A percentile compares a stretch with the other conserved stretches of the same genome.
Evolutionary conservation across 2,113 vertebrate genomes (phyloP).

Genomic region (Tachysurus fulvidraco): DNA sequence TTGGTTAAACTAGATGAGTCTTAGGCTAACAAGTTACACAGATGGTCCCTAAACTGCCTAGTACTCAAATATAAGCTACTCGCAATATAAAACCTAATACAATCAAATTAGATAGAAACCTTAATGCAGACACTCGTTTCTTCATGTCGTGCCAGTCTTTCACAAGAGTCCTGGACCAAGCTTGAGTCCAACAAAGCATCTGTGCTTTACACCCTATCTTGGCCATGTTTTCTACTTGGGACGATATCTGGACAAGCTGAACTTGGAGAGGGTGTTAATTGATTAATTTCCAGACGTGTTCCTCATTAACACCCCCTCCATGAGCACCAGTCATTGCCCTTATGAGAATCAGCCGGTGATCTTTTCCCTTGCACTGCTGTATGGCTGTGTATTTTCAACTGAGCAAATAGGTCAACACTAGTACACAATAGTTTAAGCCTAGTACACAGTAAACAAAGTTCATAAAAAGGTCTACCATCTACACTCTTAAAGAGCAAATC

Average conservation of each 20-base stretch:
- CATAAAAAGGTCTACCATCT: not conserved
- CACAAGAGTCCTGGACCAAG: slow-evolving; percentile 40
- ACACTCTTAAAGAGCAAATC: not conserved
- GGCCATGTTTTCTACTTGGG: slow-evolving; percentile 38
- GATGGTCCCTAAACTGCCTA: not conserved
- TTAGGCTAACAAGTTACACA: not conserved
- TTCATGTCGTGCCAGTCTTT: not conserved
- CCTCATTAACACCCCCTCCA: slow-evolving; percentile 68
- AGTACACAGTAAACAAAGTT: not conserved
- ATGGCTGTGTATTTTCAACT: not conserved
- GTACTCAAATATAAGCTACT: not conserved
- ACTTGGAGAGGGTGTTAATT: slow-evolving; percentile 70
- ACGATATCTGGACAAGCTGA: slow-evolving; percentile 43
- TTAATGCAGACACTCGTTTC: no score
- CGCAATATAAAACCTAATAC: not conserved
- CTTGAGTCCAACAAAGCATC: slow-evolving; percentile 57
- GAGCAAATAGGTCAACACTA: not conserved
- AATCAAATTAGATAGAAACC: no score
- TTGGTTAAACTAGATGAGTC: not conserved
- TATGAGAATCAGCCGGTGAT: slow-evolving; percentile 31
- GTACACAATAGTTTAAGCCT: not conserved
- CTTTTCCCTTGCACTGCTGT: not conserved
- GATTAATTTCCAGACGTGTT: no score
- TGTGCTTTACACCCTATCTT: slow-evolving; percentile 38
- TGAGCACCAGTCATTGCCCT: slow-evolving; percentile 63